These are phyloP conservation scores for Sciurus vulgaris DNA, from an alignment of 2,797 vertebrate genomes.

Conservation along the genomic window DNA sequence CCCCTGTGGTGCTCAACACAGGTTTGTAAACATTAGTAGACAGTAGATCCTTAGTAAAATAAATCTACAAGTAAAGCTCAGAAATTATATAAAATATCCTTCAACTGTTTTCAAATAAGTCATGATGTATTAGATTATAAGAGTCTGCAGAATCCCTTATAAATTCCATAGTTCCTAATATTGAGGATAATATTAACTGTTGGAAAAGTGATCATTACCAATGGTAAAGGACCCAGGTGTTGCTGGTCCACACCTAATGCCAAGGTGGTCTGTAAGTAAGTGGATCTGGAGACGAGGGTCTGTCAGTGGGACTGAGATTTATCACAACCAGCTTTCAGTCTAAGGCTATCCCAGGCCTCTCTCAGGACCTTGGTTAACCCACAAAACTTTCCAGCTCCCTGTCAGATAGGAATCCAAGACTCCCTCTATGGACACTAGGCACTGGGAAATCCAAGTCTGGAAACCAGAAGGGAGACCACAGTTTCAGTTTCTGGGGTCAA, in stretches of 20 bases:
- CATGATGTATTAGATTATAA: neutral
- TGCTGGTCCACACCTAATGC: neutral
- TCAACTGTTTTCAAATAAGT: neutral
- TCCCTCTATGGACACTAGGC: neutral
- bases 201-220: neutral
- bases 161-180: neutral
- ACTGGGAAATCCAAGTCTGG: neutral
- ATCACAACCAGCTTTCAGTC: neutral
- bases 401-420: slow-evolving; percentile 46
- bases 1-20: neutral
- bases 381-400: neutral
- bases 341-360: neutral
- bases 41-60: neutral
- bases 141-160: neutral
- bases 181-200: neutral
- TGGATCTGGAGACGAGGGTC: too few species aligned
- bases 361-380: slow-evolving; percentile 48
- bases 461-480: neutral
- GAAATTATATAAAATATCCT: neutral
- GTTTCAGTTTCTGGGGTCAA: neutral
- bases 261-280: neutral
- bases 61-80: neutral
- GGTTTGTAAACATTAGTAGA: neutral
- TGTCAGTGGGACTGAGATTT: neutral
- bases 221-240: neutral